Conservation (phyloP, 1,140 invertebrate species). For the Caerostris extrusa region DNA sequence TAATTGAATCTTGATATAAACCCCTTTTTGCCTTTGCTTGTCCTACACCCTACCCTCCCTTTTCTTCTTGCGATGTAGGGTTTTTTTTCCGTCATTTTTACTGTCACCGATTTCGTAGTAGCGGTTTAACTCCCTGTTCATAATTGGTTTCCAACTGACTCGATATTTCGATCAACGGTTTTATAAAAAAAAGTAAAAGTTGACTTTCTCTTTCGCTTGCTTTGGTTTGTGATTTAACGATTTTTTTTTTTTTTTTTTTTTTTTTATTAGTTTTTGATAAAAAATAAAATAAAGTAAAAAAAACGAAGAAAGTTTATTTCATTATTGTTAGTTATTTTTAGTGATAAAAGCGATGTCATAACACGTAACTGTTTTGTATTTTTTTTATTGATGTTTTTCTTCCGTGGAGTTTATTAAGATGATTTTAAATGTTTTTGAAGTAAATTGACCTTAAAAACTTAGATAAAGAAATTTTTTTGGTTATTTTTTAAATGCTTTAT, state of each 20-base stretch:
- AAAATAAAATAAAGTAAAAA: neutral
- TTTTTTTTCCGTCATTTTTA: slow-evolving; percentile 32
- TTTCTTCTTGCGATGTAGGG: neutral
- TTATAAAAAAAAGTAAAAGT: neutral
- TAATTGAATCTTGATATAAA: slow-evolving; percentile 74
- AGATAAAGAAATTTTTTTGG: too few relatives aligned
- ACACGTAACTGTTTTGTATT: too few relatives aligned
- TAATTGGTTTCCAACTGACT: slow-evolving; percentile 55
- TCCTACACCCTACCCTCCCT: neutral
- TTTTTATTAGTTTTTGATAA: neutral
- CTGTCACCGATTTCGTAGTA: slow-evolving; percentile 26
- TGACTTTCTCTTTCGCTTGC: slow-evolving; percentile 13
- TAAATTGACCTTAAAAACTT: too few relatives aligned
- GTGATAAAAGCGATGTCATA: too few relatives aligned
- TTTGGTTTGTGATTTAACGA: neutral
- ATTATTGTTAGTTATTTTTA: too few relatives aligned
- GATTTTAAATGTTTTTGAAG: too few relatives aligned
- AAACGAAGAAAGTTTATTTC: neutral
- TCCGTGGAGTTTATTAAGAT: too few relatives aligned
- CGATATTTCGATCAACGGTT: slow-evolving; percentile 24
- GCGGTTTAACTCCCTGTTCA: slow-evolving; percentile 32
- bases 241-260: neutral
- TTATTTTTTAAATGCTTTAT: too few relatives aligned
- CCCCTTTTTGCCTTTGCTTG: neutral
- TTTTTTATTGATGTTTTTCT: too few relatives aligned